Percentiles rank a stretch among this genome's conserved stretches.
These are phyloP conservation scores for Grapholita molesta DNA, from an alignment of 1,140 invertebrate species.

Conservation along the genomic window DNA sequence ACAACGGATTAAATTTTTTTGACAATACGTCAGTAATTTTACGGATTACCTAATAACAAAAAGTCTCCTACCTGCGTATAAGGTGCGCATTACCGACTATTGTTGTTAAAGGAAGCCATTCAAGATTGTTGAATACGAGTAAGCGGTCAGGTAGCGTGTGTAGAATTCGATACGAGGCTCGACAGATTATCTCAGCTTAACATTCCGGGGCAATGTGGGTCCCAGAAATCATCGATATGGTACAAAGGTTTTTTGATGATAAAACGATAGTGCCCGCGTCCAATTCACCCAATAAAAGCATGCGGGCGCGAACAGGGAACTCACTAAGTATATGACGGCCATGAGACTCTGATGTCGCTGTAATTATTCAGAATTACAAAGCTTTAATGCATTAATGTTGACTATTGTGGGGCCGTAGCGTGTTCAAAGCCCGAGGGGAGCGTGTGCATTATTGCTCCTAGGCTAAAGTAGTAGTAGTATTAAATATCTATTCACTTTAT, in stretches of 20 bases:
- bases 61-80: conserved; percentile 40
- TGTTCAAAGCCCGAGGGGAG: neutral
- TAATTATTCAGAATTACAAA: conserved; percentile 61
- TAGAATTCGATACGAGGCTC: conserved; percentile 61
- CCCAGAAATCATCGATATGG: conserved; percentile 41
- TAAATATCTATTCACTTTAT: neutral
- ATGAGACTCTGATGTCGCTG: conserved; percentile 38
- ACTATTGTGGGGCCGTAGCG: conserved; percentile 27
- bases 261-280: conserved; percentile 37
- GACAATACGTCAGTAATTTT: conserved; percentile 21
- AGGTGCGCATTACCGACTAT: conserved; percentile 40
- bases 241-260: conserved; percentile 44
- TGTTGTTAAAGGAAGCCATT: conserved; percentile 58
- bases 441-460: neutral
- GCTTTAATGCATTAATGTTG: conserved; percentile 49
- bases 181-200: conserved; percentile 67
- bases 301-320: conserved; percentile 43
- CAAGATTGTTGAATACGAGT: conserved; percentile 48
- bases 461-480: neutral
- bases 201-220: conserved; percentile 50
- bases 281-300: conserved; percentile 66
- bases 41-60: conserved; percentile 23
- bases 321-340: neutral
- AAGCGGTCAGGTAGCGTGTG: conserved; percentile 64
- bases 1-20: conserved; percentile 9